These are phyloP conservation scores for Catostomus latipinnis DNA, from an alignment of 2,797 vertebrate genomes.

Conservation along the genomic window DNA sequence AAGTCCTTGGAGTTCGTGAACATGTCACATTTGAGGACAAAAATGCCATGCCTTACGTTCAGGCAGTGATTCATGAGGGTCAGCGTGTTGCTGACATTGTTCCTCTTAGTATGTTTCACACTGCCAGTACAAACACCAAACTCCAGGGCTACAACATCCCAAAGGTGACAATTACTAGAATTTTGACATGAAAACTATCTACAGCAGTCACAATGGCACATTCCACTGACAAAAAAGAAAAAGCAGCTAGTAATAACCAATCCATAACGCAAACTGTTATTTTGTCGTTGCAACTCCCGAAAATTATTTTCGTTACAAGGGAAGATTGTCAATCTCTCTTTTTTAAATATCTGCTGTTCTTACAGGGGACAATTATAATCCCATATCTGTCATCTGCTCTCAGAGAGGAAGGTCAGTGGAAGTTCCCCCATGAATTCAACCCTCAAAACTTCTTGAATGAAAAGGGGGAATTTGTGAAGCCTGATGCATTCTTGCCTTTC, in stretches of 20 bases:
- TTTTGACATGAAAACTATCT: no score
- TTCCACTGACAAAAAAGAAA: no score
- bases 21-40: constrained; percentile 45
- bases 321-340: not conserved
- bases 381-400: constrained; percentile 27
- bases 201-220: no score
- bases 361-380: constrained; percentile 26
- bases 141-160: constrained; percentile 67
- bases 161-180: constrained; percentile 44
- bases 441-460: constrained; percentile 41
- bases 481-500: constrained; percentile 33
- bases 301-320: no score
- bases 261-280: no score
- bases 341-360: not conserved
- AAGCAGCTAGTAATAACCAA: no score
- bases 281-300: no score
- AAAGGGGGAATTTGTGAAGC: constrained; percentile 28
- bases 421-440: constrained; percentile 38
- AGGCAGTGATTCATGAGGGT: constrained; percentile 60
- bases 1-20: constrained; percentile 44
- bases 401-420: constrained; percentile 4
- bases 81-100: constrained; percentile 56
- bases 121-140: constrained; percentile 55
- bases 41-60: constrained; percentile 56
- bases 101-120: constrained; percentile 61